phyloP scores from a whole-genome alignment of 2,797 vertebrate species.

The Acrossocheilus fasciatus region DNA sequence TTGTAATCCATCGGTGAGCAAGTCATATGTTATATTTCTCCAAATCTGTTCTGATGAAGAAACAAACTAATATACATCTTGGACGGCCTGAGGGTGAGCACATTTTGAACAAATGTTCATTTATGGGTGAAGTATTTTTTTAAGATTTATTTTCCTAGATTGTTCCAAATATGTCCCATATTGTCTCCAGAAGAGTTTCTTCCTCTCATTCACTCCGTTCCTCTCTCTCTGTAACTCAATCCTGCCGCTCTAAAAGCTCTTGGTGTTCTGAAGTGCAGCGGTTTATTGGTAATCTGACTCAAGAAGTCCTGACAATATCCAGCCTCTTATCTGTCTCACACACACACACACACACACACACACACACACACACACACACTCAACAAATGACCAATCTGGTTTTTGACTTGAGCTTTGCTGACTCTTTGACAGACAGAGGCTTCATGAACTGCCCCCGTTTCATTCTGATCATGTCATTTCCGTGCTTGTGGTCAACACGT shows the following conservation, averaged over 20 bases:
- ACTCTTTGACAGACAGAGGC: background rate
- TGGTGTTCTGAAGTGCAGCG: conserved; percentile 74
- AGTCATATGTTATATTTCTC: background rate
- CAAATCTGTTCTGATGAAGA: background rate
- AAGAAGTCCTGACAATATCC: conserved; percentile 65
- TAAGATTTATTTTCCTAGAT: background rate
- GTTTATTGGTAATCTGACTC: conserved; percentile 80
- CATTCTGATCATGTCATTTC: background rate
- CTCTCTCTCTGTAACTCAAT: conserved; percentile 67
- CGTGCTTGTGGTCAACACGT: background rate
- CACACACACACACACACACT: background rate
- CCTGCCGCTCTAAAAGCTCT: conserved; percentile 74
- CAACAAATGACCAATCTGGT: background rate
- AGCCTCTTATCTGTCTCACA: conserved; percentile 45
- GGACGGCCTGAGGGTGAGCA: background rate
- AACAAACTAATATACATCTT: background rate
- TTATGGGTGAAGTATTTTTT: background rate
- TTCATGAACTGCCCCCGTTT: background rate
- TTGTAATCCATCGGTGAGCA: background rate
- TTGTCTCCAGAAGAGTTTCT: conserved; percentile 52
- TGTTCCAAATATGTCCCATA: background rate
- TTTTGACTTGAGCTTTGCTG: background rate
- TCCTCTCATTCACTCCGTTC: background rate
- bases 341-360: conserved; percentile 12
- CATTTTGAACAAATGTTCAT: background rate